phyloP scores from a whole-genome alignment of 2,113 vertebrate genomes.

The Sebastes schlegelii region DNA sequence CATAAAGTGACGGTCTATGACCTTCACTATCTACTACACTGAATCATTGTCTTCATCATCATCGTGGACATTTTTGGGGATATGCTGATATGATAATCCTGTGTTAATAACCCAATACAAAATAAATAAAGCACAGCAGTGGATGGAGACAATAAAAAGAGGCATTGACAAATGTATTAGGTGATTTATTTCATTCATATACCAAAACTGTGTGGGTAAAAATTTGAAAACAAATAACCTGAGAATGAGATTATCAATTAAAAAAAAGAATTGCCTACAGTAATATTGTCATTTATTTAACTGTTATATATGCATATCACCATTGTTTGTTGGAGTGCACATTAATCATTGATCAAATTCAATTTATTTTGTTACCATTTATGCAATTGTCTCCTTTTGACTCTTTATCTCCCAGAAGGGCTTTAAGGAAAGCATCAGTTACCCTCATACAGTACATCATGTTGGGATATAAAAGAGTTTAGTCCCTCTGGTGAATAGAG shows the following conservation, averaged over 20 bases:
- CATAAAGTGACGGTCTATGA: neutral
- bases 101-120: neutral
- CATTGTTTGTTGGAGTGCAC: neutral
- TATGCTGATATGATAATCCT: neutral
- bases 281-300: neutral
- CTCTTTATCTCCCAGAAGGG: neutral
- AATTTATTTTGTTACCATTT: constrained; percentile 10
- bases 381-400: constrained; percentile 5
- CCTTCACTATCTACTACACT: neutral
- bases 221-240: constrained; percentile 35
- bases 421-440: constrained; percentile 42
- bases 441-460: constrained; percentile 22
- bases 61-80: neutral
- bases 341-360: constrained; percentile 1
- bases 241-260: neutral
- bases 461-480: constrained; percentile 40
- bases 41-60: neutral
- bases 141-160: constrained; percentile 6
- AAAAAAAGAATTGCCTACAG: neutral
- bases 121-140: neutral
- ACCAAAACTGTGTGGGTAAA: constrained; percentile 21
- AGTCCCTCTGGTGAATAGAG: constrained; percentile 43
- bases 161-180: neutral
- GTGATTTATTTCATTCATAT: constrained; percentile 33
- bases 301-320: neutral